Evolutionary conservation across 2,888 invertebrate species (phyloP), one percentile per base, ranked within the genome.

Genomic region (Drosophila nr. medialis): DNA sequence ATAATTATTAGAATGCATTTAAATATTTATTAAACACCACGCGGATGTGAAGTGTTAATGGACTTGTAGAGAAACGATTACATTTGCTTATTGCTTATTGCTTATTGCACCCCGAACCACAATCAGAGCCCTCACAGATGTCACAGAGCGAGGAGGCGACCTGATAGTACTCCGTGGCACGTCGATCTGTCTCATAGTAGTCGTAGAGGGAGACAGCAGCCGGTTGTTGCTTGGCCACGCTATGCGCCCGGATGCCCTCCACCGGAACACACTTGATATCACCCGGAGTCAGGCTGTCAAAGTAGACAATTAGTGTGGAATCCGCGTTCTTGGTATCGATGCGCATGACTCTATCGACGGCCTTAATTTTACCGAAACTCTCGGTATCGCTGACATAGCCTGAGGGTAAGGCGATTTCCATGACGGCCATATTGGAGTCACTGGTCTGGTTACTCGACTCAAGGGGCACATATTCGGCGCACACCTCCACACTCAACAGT

Each of bases 331-430:
- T 95, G 0, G 95, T 95, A 92, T 96, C 96, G 8, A 96, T 95
- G 73, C 95, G 94, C 90, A 92, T 92, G 2, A 93, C 92, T 53
- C 86, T 91, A 85, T 95, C 94, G 78, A 94, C 94, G n/a, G 78
- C 64, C 56, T 86, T 78, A 50, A 95, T 93, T 80, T 94, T 94
- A 6, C 95, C 96, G 36, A 97, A 93, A 0, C 95, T 96, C 83
- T 96, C 95, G 77, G 95, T 93, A 83, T 98, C 97, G 0, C 97
- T 96, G 0, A 96, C 95, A 91, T 96, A 99, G n/a, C 99, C 98
- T 1, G 98, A 98, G 0, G 98, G 98, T 68, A 99, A 94, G 72
- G 95, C 95, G 0, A 98, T 96, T 89, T 98, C 98, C 94, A 98
- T 96, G 0, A 98, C 96, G 15, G 97, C 97, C 95, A 98, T 96